phyloP scores from a whole-genome alignment of 2,113 vertebrate species.

The Paratilapia polleni region DNA sequence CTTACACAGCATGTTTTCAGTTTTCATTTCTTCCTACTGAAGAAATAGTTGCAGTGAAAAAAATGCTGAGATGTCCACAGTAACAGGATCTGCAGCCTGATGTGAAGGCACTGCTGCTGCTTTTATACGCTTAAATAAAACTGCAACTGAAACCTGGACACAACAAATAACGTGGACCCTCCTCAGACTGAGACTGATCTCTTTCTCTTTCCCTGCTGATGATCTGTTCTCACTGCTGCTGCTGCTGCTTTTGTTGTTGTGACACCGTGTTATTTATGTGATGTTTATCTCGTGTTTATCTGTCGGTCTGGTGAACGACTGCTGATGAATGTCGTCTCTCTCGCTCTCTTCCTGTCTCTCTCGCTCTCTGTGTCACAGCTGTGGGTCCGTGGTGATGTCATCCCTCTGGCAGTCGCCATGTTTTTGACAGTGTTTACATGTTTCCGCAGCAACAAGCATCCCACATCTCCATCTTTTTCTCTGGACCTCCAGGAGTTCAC shows the following conservation, averaged over 20 bases:
- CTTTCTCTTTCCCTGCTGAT: not conserved
- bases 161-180: not conserved
- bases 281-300: constrained; percentile 23
- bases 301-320: constrained; percentile 3
- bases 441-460: constrained; percentile 75
- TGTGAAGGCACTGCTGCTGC: not conserved
- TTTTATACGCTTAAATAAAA: not conserved
- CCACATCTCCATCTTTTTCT: constrained; percentile 74
- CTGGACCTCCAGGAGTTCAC: not conserved
- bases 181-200: not conserved
- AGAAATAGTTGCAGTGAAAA: not conserved
- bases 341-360: not conserved
- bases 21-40: not conserved
- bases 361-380: constrained; percentile 65
- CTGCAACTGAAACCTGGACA: not conserved
- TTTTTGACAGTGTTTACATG: constrained; percentile 77
- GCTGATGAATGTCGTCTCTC: not conserved
- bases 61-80: not conserved
- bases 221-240: not conserved
- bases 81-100: not conserved
- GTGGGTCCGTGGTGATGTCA: constrained; percentile 73
- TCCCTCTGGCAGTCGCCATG: constrained; percentile 71
- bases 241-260: constrained; percentile 9
- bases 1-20: not conserved
- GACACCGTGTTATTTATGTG: not conserved